phyloP scores from a whole-genome alignment of 2,888 invertebrate species.

The Tribolium freemani region DNA sequence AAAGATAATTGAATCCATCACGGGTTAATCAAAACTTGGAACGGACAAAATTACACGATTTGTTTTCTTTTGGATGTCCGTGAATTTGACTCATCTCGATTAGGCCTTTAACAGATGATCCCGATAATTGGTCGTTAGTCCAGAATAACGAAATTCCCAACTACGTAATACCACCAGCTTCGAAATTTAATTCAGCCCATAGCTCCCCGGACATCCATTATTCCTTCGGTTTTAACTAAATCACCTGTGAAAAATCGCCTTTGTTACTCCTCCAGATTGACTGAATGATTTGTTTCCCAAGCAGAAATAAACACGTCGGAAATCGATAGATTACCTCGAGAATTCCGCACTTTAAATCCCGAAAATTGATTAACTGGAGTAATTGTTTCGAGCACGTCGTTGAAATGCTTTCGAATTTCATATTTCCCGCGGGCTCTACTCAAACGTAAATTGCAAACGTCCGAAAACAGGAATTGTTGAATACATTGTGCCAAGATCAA shows the following conservation, averaged over 20 bases:
- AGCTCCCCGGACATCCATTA: slow-evolving; percentile 59
- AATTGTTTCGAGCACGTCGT: neutral
- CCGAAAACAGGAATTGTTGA: slow-evolving; percentile 3
- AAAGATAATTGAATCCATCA: slow-evolving; percentile 1
- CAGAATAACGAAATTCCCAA: slow-evolving; percentile 21
- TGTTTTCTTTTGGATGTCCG: neutral
- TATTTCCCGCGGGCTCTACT: slow-evolving; percentile 11
- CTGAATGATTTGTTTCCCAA: slow-evolving; percentile 55
- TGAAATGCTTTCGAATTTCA: slow-evolving; percentile 10
- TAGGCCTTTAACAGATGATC: no score
- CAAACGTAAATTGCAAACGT: slow-evolving; percentile 1
- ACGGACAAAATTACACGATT: neutral
- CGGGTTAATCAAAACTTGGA: neutral
- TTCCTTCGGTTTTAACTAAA: slow-evolving; percentile 58
- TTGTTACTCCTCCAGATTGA: slow-evolving; percentile 55
- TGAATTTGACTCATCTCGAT: no score
- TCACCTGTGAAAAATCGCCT: slow-evolving; percentile 59
- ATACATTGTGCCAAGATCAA: slow-evolving; percentile 3
- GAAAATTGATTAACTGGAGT: slow-evolving; percentile 22
- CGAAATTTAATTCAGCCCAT: slow-evolving; percentile 53
- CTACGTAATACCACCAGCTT: slow-evolving; percentile 43
- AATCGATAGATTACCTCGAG: slow-evolving; percentile 19
- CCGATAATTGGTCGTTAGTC: slow-evolving; percentile 45
- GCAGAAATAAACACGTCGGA: slow-evolving; percentile 31
- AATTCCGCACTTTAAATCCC: slow-evolving; percentile 20